Conservation (phyloP, 2,888 invertebrate genomes). For the Hypomecis atomaria region DNA sequence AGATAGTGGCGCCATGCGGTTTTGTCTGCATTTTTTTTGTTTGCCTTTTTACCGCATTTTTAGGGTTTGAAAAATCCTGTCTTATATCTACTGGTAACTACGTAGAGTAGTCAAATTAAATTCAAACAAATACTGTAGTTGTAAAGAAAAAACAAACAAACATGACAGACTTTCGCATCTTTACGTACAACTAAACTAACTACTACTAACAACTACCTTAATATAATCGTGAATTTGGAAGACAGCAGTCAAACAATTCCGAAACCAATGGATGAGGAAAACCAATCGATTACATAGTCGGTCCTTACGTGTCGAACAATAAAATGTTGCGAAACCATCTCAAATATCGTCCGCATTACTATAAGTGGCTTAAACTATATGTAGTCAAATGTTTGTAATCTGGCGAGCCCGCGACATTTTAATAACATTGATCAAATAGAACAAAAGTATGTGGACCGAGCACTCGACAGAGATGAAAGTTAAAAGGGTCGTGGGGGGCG, state of each 20-base stretch:
- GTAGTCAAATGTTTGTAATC: slow-evolving; percentile 80
- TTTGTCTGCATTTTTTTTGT: neutral
- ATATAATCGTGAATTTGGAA: slow-evolving; percentile 2
- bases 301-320: slow-evolving; percentile 10
- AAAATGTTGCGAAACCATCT: slow-evolving; percentile 13
- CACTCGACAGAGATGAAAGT: slow-evolving; percentile 85
- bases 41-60: neutral
- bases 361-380: slow-evolving; percentile 64
- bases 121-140: no score
- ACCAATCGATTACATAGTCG: slow-evolving; percentile 8
- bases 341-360: slow-evolving; percentile 28
- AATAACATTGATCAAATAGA: slow-evolving; percentile 85
- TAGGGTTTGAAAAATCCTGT: neutral
- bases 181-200: no score
- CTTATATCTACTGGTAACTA: no score
- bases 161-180: neutral
- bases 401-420: slow-evolving; percentile 81
- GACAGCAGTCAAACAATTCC: neutral
- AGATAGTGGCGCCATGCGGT: neutral
- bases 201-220: no score
- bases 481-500: slow-evolving; percentile 81
- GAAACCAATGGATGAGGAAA: slow-evolving; percentile 1
- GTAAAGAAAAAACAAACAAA: neutral
- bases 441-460: slow-evolving; percentile 85
- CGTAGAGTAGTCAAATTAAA: no score